These are phyloP conservation scores for Rhinichthys osculus DNA, from an alignment of 2,797 vertebrate species.

Conservation along the genomic window DNA sequence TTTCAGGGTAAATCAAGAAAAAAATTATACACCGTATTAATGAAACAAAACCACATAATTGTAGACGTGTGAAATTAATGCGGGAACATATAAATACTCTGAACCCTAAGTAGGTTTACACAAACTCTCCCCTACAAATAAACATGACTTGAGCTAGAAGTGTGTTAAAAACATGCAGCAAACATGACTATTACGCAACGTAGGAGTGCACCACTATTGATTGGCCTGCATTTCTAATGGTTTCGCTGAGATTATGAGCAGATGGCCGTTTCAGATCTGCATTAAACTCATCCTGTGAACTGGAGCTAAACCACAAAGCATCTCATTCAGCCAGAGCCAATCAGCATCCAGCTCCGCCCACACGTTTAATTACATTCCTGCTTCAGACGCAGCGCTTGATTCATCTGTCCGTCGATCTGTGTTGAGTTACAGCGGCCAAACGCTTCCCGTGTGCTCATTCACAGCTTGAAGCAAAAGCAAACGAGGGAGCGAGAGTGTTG, in stretches of 20 bases:
- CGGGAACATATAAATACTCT: too few relatives aligned
- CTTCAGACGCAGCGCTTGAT: background rate
- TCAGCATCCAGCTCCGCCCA: conserved; percentile 7
- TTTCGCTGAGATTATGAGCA: background rate
- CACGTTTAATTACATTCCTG: conserved; percentile 3
- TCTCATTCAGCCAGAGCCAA: conserved; percentile 17
- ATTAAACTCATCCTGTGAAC: background rate
- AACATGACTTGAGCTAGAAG: too few relatives aligned
- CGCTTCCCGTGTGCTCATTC: background rate
- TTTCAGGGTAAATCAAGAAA: too few relatives aligned
- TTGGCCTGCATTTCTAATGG: background rate
- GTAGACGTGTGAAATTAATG: too few relatives aligned
- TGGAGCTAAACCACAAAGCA: conserved; percentile 13
- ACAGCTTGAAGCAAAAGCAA: background rate
- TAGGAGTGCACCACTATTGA: too few relatives aligned
- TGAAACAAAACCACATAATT: too few relatives aligned
- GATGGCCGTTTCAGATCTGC: background rate
- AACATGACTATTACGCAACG: too few relatives aligned
- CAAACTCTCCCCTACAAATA: too few relatives aligned
- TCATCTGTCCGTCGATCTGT: background rate
- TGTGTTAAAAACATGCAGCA: too few relatives aligned
- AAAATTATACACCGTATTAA: too few relatives aligned
- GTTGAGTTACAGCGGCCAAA: background rate
- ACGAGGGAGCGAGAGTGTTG: background rate
- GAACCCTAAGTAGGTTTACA: too few relatives aligned